Conservation (phyloP, 2,888 invertebrate species). For the Drosophila nigritarsus region DNA sequence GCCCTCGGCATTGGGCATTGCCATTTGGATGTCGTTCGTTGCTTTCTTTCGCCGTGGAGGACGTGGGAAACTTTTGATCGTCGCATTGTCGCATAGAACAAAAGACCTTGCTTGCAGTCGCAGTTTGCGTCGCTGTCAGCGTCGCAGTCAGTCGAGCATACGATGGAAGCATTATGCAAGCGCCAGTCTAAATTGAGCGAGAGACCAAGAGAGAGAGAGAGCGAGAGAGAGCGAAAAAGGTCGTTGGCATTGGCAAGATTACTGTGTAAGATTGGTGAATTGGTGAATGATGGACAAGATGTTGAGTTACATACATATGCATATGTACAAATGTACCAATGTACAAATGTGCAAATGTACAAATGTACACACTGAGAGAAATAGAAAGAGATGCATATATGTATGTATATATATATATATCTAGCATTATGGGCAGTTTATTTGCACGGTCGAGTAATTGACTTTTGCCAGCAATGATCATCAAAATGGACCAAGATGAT, state of each 20-base stretch:
- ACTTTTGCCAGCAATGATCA: constrained; percentile 66
- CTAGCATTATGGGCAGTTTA: constrained; percentile 42
- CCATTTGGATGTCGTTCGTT: constrained; percentile 17
- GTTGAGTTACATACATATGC: constrained; percentile 17
- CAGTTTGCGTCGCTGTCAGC: constrained; percentile 4
- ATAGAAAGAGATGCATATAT: constrained; percentile 12
- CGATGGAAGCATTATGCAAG: constrained; percentile 54
- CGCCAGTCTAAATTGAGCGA: constrained; percentile 30
- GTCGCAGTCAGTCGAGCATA: constrained; percentile 30
- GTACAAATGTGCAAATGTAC: too few relatives aligned
- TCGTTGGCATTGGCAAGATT: constrained; percentile 39
- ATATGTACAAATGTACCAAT: too few relatives aligned
- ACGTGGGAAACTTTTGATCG: constrained; percentile 65
- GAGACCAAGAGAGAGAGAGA: constrained; percentile 1
- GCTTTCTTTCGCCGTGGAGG: constrained; percentile 40
- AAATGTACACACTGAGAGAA: background rate
- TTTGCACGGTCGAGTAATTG: constrained; percentile 63
- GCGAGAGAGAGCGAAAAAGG: constrained; percentile 15
- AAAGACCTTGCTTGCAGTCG: constrained; percentile 39
- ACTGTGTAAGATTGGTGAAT: constrained; percentile 7
- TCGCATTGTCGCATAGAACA: constrained; percentile 69
- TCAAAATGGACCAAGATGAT: constrained; percentile 77
- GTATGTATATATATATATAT: constrained; percentile 1
- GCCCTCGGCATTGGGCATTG: constrained; percentile 33
- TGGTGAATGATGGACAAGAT: constrained; percentile 19